Base-by-base conservation (phyloP, 2,888 invertebrate species). In the Venusia cambrica region DNA sequence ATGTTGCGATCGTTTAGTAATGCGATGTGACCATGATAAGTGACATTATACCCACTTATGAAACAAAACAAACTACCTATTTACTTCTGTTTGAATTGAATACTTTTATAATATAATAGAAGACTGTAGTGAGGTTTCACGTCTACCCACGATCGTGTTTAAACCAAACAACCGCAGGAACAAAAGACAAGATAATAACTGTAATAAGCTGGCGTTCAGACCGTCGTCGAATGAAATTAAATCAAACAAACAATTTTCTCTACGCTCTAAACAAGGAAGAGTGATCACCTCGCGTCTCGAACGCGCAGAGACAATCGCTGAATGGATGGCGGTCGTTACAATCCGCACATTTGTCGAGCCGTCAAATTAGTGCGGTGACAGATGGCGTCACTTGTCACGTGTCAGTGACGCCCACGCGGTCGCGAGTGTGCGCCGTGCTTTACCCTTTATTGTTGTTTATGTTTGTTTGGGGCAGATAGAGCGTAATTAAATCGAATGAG, bases 311-410 rank as follows among this genome's bases (percentile, higher is more conserved):
- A 40, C 46, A 33, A 50, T 45, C 45, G 49, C 37, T 41, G 19
- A 35, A 48, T 39, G 38, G 43, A 51, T 48, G 35, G 37, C 36
- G 21, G 30, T 40, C 40, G 45, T 46, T 51, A 46, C 51, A 53
- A 57, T 53, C 54, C 51, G 48, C 48, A 43, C 40, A 46, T 49
- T 47, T 42, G 38, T 47, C 43, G 35, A 26, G 20, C 28, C 13
- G 48, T 42, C 49, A 30, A 38, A 42, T 48, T 37, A 49, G 42
- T 26, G 29, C 14, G 22, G 29, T 50, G 57, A 57, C 43, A 35
- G 48, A 57, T 54, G 47, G 40, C 46, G 38, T 42, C 52, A 52
- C 52, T 54, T 54, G 50, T 54, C 54, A 53, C 4, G 22, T 51
- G 56, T 51, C 51, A 34, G 17, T 30, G 20, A 32, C 48, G 48